Evolutionary conservation across 2,113 vertebrate species (phyloP), one percentile per base, ranked within the genome.

Genomic region (Perognathus longimembris): DNA sequence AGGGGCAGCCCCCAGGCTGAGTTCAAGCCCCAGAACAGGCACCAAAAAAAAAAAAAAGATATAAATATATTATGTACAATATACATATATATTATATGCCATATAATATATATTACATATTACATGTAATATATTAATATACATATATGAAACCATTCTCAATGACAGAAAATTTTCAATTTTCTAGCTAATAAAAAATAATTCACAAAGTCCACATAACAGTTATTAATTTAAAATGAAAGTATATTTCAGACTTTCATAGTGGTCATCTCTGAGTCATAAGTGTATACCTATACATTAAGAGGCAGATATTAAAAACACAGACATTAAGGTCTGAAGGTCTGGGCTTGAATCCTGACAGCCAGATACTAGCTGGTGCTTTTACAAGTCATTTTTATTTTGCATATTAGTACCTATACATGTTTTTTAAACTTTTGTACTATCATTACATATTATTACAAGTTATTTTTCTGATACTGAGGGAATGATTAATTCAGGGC

Each of bases 301-400:
- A 54, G 70, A 82, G 6, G 38, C 63, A 71, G 50, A 38, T 0
- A 2, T n/a, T 74, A 83, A 86, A 28, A 84, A 45, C 63, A 57
- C 40, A 66, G 50, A 54, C 45, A n/a, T 78, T 90, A 85, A 15
- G 40, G 59, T 63, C 5, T 76, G 21, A 69, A 64, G 78, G 40
- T 36, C 73, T 80, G 4, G 2, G 26, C 38, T 32, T 79, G 30
- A 91, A 88, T 74, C 64, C 75, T 64, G 59, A 78, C 69, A 77
- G 45, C 38, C 26, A n/a, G 40, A 50, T 69, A 69, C 21, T 84
- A 45, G 24, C 17, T 59, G 30, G 50, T 71, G n/a, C 7, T 42
- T 75, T 91, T 45, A 80, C 0, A 73, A 32, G 10, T 77, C 59
- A 95, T 66, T 90, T 92, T 87, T 90, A 87, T 80, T 90, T 95